These are phyloP conservation scores for Fregata magnificens DNA, from an alignment of 2,113 vertebrate genomes.

Conservation along the genomic window DNA sequence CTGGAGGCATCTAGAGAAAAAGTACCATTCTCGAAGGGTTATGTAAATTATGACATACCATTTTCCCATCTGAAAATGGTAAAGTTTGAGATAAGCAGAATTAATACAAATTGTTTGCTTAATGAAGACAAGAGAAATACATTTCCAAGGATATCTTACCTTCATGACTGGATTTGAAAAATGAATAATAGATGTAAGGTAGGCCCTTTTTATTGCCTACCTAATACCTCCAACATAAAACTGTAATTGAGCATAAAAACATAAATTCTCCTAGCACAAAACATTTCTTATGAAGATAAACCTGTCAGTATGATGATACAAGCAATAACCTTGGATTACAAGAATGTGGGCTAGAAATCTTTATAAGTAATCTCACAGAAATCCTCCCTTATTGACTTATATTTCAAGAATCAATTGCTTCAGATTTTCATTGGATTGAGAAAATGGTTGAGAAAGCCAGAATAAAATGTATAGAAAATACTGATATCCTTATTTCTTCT, in stretches of 20 bases:
- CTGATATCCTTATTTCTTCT: not conserved
- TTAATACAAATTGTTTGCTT: conserved; percentile 36
- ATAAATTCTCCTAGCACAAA: conserved; percentile 47
- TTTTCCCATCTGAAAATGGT: not conserved
- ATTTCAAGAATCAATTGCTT: conserved; percentile 40
- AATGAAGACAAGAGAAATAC: not conserved
- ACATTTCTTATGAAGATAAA: conserved; percentile 60
- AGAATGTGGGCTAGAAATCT: conserved; percentile 37
- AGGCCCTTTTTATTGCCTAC: conserved; percentile 35
- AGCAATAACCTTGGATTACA: conserved; percentile 49
- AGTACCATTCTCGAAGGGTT: not conserved
- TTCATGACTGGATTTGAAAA: conserved; percentile 8
- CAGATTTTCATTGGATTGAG: not conserved
- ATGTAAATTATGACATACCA: not conserved
- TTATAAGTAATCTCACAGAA: conserved; percentile 49
- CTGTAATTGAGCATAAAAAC: conserved; percentile 59
- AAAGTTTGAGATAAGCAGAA: conserved; percentile 2
- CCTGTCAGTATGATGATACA: conserved; percentile 40
- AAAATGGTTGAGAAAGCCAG: conserved; percentile 15
- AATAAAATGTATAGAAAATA: conserved; percentile 8
- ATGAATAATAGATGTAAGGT: conserved; percentile 3
- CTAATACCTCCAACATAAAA: conserved; percentile 53
- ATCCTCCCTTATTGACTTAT: conserved; percentile 40
- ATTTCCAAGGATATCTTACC: not conserved
- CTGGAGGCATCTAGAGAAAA: not conserved